Evolutionary conservation across 2,113 vertebrate genomes (phyloP), one percentile per base, ranked within the genome.

Genomic region (Forbesichthys agassizii): DNA sequence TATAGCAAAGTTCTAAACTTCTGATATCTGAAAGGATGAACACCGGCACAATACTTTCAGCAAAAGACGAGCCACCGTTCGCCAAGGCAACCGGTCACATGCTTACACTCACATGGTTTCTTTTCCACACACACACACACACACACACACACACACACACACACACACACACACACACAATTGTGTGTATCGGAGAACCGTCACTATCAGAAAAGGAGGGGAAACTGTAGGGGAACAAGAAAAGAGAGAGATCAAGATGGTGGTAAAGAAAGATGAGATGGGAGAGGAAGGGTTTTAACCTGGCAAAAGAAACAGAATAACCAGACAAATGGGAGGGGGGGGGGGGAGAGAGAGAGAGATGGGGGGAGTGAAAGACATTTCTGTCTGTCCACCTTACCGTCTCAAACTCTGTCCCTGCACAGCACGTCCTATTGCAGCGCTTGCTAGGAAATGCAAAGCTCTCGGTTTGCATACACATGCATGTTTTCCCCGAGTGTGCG

Each of bases 101-200:
- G 36, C 36, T 5, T 8, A 1, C 36, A 8, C 36, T 42, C 36
- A 42, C 7, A 8, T 5, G 1, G 36, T 42, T 42, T 42, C 36
- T 42, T 42, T 42, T 42, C 36, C 0, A 1, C 36, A 48, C 46
- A 12, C n/a, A 49, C 49, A 64, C 33, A 54, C 61, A 48, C 48
- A 27, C 61, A 64, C 61, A 9, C 61, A 18, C 61, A 33, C 61
- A 11, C 33, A 11, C 47, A 64, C 61, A 11, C 53, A 62, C 20
- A 79, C 61, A 48, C 36, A 63, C 3, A 63, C 61, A n/a, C n/a
- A 33, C 16, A 61, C 58, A 65, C 54, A 65, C 54, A 49, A 55
- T 27, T 27, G 36, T 1, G 36, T 42, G 5, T 42, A 42, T 42
- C 7, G 36, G 7, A 42, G 36, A 8, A 42, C 4, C 3, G 7